A percentile compares a stretch with the other conserved stretches of the same genome.
Evolutionary conservation across 2,113 vertebrate genomes (phyloP).

Genomic region (Sphyrna mokarran): DNA sequence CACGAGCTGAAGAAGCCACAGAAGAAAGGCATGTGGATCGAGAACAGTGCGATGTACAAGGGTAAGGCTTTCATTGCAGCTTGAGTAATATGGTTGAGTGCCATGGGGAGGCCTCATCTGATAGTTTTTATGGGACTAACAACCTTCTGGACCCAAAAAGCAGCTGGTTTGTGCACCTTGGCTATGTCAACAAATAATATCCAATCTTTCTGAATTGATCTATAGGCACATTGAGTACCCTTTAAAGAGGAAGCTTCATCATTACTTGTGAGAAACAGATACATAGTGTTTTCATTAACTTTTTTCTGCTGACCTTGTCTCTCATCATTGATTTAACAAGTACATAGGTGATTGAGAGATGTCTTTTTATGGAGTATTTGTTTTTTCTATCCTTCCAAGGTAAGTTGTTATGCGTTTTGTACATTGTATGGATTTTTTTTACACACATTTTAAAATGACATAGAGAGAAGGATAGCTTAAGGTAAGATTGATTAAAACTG

Average conservation of each 20-base stretch:
- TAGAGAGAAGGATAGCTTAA: background rate
- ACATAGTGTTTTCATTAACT: background rate
- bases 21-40: constrained; percentile 53
- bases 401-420: background rate
- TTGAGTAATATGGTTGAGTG: background rate
- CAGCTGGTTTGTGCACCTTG: background rate
- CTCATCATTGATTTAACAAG: background rate
- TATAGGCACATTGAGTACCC: background rate
- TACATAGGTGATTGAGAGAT: background rate
- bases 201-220: background rate
- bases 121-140: background rate
- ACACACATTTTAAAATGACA: background rate
- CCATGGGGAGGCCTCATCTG: background rate
- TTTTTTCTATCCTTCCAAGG: background rate
- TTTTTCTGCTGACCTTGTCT: background rate
- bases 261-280: background rate
- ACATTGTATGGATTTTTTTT: background rate
- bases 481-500: background rate
- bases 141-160: background rate
- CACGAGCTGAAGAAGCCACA: constrained; percentile 65
- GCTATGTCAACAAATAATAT: background rate
- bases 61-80: constrained; percentile 45
- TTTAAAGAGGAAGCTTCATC: background rate
- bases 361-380: background rate
- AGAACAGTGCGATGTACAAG: constrained; percentile 60